phyloP scores from a whole-genome alignment of 2,113 vertebrate species.

The Theropithecus gelada region DNA sequence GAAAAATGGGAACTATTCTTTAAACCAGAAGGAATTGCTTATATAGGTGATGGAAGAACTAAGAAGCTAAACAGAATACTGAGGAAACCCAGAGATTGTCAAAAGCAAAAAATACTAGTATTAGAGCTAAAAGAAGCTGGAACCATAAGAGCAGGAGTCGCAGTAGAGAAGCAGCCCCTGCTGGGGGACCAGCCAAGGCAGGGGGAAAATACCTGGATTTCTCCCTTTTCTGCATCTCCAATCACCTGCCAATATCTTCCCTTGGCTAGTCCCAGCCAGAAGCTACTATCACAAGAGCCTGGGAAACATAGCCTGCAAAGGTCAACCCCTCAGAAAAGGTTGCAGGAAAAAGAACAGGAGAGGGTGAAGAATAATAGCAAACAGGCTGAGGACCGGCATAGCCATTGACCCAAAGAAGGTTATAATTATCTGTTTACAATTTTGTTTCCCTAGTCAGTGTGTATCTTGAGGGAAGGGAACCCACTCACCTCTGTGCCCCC shows the following conservation, averaged over 20 bases:
- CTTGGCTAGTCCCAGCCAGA: not conserved
- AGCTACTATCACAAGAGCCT: not conserved
- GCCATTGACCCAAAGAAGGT: not conserved
- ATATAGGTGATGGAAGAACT: not conserved
- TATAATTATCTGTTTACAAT: not conserved
- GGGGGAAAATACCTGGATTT: not conserved
- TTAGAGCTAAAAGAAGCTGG: not conserved
- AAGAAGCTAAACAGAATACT: not conserved
- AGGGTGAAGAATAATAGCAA: not conserved
- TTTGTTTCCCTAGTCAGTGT: conserved; percentile 16
- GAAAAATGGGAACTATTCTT: conserved; percentile 18
- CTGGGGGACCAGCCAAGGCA: not conserved
- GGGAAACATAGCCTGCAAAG: not conserved
- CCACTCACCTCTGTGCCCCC: not conserved
- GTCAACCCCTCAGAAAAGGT: not conserved
- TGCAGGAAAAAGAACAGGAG: not conserved
- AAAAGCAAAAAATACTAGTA: not conserved
- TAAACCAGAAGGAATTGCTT: not conserved
- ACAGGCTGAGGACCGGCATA: not conserved
- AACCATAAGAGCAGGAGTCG: not conserved
- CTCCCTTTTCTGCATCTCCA: not conserved
- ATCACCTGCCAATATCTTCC: not conserved
- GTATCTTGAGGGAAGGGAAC: not conserved
- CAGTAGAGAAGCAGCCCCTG: not conserved
- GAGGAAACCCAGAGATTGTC: not conserved